A percentile compares a stretch with the other conserved stretches of the same genome.
phyloP scores from a whole-genome alignment of 2,888 invertebrate species.

The Athetis lepigone region DNA sequence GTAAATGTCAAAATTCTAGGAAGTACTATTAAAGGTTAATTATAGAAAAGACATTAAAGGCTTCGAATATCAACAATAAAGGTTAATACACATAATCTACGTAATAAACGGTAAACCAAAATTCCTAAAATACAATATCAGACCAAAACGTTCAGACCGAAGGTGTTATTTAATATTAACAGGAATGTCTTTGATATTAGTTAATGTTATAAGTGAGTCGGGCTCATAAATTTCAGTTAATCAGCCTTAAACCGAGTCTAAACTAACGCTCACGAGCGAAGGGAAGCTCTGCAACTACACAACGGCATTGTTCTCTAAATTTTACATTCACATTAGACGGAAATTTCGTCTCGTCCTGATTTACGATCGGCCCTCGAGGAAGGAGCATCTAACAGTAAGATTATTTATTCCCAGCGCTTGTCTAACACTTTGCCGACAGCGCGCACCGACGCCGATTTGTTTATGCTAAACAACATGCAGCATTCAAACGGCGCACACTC shows the following conservation, averaged over 20 bases:
- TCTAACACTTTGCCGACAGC: conserved; percentile 71
- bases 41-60: conserved; percentile 8
- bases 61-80: conserved; percentile 17
- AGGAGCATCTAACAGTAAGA: conserved; percentile 80
- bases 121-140: conserved; percentile 37
- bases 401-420: conserved; percentile 82
- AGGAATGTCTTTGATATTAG: conserved; percentile 50
- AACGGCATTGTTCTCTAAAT: conserved; percentile 80
- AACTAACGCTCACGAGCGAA: conserved; percentile 77
- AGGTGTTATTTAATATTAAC: conserved; percentile 50
- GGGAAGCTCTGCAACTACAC: conserved; percentile 76
- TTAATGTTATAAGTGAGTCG: conserved; percentile 44
- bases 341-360: conserved; percentile 84
- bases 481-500: conserved; percentile 77
- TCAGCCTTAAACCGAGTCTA: conserved; percentile 75
- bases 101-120: conserved; percentile 44
- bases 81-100: conserved; percentile 26
- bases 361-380: conserved; percentile 80
- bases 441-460: conserved; percentile 75
- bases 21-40: not conserved
- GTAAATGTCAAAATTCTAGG: not conserved
- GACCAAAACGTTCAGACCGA: conserved; percentile 28
- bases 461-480: conserved; percentile 84
- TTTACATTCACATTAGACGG: conserved; percentile 84
- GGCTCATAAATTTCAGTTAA: conserved; percentile 67